These are phyloP conservation scores for Pseudomyrmex pallidus DNA, from an alignment of 1,140 invertebrate species.

Conservation along the genomic window DNA sequence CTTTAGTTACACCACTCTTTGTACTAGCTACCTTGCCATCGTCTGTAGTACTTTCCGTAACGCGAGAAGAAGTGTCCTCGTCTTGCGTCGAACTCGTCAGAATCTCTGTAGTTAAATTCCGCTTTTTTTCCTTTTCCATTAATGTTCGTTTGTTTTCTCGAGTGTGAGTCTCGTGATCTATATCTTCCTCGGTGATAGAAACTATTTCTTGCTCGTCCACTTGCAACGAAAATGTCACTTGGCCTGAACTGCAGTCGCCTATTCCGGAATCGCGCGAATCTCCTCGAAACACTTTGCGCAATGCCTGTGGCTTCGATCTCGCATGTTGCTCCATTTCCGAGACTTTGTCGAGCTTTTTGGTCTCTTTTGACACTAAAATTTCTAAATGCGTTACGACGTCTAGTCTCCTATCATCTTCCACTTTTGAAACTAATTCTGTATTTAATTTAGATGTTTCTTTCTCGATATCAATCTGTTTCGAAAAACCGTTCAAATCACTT, in stretches of 20 bases:
- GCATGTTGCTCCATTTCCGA: slow-evolving; percentile 57
- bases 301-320: slow-evolving; percentile 78
- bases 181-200: slow-evolving; percentile 65
- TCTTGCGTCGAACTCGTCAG: not conserved
- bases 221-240: slow-evolving; percentile 62
- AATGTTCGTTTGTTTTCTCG: slow-evolving; percentile 18
- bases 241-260: slow-evolving; percentile 61
- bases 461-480: not conserved
- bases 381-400: not conserved
- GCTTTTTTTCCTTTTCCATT: slow-evolving; percentile 18
- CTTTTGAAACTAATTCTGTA: not conserved
- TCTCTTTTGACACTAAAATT: slow-evolving; percentile 6
- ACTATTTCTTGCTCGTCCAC: slow-evolving; percentile 62
- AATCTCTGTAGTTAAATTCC: not conserved
- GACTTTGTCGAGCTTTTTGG: slow-evolving; percentile 36
- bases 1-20: slow-evolving; percentile 63
- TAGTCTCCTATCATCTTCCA: not conserved
- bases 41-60: slow-evolving; percentile 40
- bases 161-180: slow-evolving; percentile 39
- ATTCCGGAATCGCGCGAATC: slow-evolving; percentile 81
- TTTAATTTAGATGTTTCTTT: not conserved
- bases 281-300: slow-evolving; percentile 76
- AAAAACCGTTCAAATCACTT: not conserved
- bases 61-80: not conserved
- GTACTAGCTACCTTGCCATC: slow-evolving; percentile 47